Conservation (phyloP, 2,888 invertebrate species). For the Zeuzera pyrina region DNA sequence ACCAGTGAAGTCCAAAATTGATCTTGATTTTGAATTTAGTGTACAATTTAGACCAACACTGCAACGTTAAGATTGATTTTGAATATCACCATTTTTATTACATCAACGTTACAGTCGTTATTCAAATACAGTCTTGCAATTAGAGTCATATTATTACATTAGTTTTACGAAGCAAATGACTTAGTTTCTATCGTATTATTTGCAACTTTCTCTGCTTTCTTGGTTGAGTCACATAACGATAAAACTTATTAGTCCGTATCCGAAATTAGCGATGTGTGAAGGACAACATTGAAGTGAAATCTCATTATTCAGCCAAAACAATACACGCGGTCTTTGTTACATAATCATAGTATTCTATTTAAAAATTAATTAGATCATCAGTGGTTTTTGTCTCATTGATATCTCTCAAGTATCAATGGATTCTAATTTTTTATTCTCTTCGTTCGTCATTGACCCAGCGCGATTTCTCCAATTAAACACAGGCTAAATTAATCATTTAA, state of each 20-base stretch:
- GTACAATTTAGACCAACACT: too few relatives aligned
- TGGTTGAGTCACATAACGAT: constrained; percentile 14
- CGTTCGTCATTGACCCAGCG: constrained; percentile 49
- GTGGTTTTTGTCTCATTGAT: constrained; percentile 31
- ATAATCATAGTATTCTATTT: constrained; percentile 1
- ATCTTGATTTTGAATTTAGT: too few relatives aligned
- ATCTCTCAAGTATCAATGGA: constrained; percentile 31
- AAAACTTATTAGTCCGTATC: constrained; percentile 17
- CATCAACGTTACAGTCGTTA: too few relatives aligned
- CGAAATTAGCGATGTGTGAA: constrained; percentile 27
- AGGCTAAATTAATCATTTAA: constrained; percentile 7
- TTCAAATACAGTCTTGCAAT: too few relatives aligned
- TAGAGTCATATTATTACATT: constrained; percentile 31
- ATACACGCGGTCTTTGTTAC: constrained; percentile 15
- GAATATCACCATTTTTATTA: too few relatives aligned
- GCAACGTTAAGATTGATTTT: too few relatives aligned
- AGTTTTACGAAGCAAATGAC: constrained; percentile 24
- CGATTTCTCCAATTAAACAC: constrained; percentile 51
- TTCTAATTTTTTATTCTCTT: constrained; percentile 30
- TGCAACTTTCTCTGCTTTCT: constrained; percentile 35
- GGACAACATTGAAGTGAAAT: constrained; percentile 25
- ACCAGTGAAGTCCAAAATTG: too few relatives aligned
- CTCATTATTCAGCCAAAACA: constrained; percentile 24
- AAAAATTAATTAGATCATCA: constrained; percentile 17
- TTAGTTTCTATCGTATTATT: constrained; percentile 21